Percentiles rank a stretch among this genome's conserved stretches.
Evolutionary conservation across 2,113 vertebrate species (phyloP).

Genomic region (Rhinopomastus cyanomelas): DNA sequence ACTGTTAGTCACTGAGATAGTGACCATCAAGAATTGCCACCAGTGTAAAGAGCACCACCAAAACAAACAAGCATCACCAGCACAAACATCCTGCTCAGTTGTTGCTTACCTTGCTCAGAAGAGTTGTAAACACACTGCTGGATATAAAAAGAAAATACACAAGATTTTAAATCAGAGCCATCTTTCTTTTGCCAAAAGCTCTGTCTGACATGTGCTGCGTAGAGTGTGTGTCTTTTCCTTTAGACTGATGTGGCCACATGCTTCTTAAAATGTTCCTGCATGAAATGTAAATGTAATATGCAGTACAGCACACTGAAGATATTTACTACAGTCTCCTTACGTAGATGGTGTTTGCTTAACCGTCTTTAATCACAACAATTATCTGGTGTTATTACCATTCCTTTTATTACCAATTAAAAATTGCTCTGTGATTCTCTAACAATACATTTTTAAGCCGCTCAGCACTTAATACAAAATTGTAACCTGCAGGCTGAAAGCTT

Average conservation of each 20-base stretch:
- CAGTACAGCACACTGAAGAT: neutral
- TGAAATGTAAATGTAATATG: neutral
- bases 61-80: neutral
- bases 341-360: neutral
- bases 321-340: neutral
- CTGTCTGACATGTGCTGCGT: neutral
- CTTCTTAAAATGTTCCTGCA: neutral
- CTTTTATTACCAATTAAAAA: conserved; percentile 9
- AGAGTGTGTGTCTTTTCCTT: neutral
- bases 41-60: neutral
- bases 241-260: neutral
- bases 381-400: neutral
- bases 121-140: neutral
- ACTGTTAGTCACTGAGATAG: accelerated
- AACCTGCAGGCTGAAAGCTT: conserved; percentile 9
- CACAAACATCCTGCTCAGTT: neutral
- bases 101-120: neutral
- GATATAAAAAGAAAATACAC: neutral
- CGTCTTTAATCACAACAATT: neutral
- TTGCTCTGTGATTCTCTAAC: neutral
- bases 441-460: neutral
- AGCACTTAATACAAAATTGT: neutral
- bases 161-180: neutral
- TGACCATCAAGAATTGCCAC: neutral
- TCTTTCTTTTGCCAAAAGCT: neutral